Evolutionary conservation across 2,113 vertebrate species (phyloP).

Genomic region (Rhinogobius similis): DNA sequence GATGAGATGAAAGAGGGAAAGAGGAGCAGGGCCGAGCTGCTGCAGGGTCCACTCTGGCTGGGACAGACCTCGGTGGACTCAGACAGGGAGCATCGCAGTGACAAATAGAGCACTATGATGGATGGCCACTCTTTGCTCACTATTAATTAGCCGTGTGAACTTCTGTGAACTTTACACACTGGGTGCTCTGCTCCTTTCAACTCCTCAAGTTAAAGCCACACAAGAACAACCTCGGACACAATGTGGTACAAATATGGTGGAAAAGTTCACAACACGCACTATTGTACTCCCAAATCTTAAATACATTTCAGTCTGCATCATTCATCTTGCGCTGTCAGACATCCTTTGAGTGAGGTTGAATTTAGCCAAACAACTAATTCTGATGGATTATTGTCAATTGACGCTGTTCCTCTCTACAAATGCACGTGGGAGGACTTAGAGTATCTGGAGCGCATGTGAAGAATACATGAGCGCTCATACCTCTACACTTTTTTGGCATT

Average conservation of each 20-base stretch:
- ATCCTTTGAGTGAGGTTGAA: not conserved
- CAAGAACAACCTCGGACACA: slow-evolving; percentile 23
- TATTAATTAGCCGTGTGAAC: slow-evolving; percentile 81
- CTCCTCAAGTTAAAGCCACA: slow-evolving; percentile 49
- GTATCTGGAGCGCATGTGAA: not conserved
- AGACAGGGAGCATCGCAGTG: slow-evolving; percentile 63
- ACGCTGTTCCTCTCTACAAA: no score
- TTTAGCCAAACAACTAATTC: not conserved
- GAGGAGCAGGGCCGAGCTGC: slow-evolving; percentile 57
- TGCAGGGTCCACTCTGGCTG: slow-evolving; percentile 53
- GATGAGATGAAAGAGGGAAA: slow-evolving; percentile 69
- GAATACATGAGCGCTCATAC: not conserved
- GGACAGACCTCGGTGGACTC: slow-evolving; percentile 48
- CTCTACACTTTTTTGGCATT: no score
- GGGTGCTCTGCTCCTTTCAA: slow-evolving; percentile 59
- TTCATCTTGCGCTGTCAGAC: not conserved
- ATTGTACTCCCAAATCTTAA: slow-evolving; percentile 2
- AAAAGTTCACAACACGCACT: not conserved
- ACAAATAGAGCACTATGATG: slow-evolving; percentile 74
- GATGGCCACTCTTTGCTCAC: slow-evolving; percentile 66
- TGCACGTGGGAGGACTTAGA: no score
- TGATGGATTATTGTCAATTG: not conserved
- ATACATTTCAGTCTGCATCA: not conserved
- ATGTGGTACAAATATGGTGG: slow-evolving; percentile 7
- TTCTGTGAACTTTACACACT: slow-evolving; percentile 74